Base-by-base conservation (phyloP, 2,888 invertebrate genomes). In the Gerosis bhagava region DNA sequence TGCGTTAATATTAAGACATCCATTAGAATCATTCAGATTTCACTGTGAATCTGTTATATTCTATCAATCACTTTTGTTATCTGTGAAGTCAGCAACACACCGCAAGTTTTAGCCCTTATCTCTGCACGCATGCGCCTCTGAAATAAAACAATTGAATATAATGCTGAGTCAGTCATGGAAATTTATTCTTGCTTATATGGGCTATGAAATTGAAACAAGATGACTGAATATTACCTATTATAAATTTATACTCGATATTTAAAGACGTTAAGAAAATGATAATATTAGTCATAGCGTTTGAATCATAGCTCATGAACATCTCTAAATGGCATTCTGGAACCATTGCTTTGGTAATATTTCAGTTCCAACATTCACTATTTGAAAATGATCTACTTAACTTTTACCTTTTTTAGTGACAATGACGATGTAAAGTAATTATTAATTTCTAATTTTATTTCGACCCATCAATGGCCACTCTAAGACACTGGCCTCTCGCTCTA, bases 61-160 rank as follows among this genome's bases (percentile, higher is more conserved):
- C 63, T 42, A 31, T 36, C n/a, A 24, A 37, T 45, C 45, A 31
- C 31, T 45, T 63, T 58, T 46, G 59, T 65, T 66, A 61, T 65
- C 57, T 55, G 60, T 65, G 65, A 70, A 71, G 79, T 82, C 87
- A 86, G 87, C 83, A 77, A 83, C 87, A 88, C 87, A 88, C 83
- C 80, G 70, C 75, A 71, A 70, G 6, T 72, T 72, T 71, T 87
- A 86, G 80, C 87, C 89, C 69, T 80, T 76, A 79, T 80, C 78
- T 80, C 86, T 79, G 83, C 80, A 77, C 78, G 87, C 89, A 89
- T 89, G 89, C 83, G 89, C 89, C 89, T 89, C 89, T 89, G 89
- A 84, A 89, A 89, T 77, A 83, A 84, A 83, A 84, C 77, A 81
- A 72, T 75, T 72, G 80, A 83, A 77, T 86, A 84, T 86, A 83